Evolutionary conservation across 2,113 vertebrate species (phyloP).

Genomic region (Oriolus oriolus): DNA sequence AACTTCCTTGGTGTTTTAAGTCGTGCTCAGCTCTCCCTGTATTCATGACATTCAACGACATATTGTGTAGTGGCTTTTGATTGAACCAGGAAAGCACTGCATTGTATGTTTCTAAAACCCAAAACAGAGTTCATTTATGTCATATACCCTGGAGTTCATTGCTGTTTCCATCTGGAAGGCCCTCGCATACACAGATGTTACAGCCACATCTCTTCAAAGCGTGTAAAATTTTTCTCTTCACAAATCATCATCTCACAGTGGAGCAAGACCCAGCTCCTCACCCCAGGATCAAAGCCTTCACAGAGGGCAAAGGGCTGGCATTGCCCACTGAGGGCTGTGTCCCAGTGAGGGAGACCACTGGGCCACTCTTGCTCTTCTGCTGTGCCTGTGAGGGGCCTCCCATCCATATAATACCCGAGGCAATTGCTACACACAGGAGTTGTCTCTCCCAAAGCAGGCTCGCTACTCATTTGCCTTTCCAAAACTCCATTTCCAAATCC

Average conservation of each 20-base stretch:
- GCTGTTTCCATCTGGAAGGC: background rate
- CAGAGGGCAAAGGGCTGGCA: background rate
- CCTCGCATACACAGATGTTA: background rate
- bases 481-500: background rate
- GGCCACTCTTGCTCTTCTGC: background rate
- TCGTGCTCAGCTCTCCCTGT: background rate
- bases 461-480: background rate
- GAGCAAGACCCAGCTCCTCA: background rate
- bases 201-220: background rate
- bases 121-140: background rate
- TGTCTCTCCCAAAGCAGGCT: background rate
- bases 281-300: background rate
- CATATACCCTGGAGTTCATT: background rate
- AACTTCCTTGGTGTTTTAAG: background rate
- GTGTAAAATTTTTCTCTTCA: background rate
- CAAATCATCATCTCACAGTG: background rate
- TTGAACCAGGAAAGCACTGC: background rate
- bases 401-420: background rate
- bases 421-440: rapidly evolving
- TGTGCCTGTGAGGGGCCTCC: background rate
- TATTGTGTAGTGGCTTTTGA: background rate
- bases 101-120: background rate
- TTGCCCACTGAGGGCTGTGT: background rate
- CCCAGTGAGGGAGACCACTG: background rate
- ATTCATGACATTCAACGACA: background rate